These are phyloP conservation scores for Pantherophis alleghaniensis DNA, from an alignment of 2,797 vertebrate species.

Conservation along the genomic window DNA sequence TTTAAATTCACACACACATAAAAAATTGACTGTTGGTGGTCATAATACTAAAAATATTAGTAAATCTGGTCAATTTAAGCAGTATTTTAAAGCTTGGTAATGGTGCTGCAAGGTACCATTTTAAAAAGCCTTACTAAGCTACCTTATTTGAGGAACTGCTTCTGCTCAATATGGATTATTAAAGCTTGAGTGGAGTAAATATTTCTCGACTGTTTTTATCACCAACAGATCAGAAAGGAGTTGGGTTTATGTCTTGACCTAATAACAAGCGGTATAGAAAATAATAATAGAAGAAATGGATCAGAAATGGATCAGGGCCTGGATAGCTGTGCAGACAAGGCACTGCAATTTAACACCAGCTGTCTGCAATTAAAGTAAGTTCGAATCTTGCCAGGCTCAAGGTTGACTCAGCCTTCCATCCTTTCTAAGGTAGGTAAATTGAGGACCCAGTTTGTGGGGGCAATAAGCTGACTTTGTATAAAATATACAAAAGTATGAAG, in stretches of 20 bases:
- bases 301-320: not conserved
- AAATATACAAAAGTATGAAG: too few relatives aligned
- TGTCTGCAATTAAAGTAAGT: too few relatives aligned
- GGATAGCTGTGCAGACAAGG: too few relatives aligned
- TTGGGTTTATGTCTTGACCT: not conserved
- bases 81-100: constrained; percentile 5
- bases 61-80: not conserved
- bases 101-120: not conserved
- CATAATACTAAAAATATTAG: too few relatives aligned
- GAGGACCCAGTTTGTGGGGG: too few relatives aligned
- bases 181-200: not conserved
- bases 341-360: too few relatives aligned
- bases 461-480: too few relatives aligned
- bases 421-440: too few relatives aligned
- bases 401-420: too few relatives aligned
- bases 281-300: not conserved
- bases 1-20: not conserved
- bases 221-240: not conserved
- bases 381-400: too few relatives aligned
- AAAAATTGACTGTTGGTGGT: not conserved
- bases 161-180: not conserved
- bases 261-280: not conserved
- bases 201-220: not conserved
- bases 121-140: not conserved
- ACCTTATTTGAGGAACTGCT: not conserved